Percentiles rank a stretch among this genome's conserved stretches.
Evolutionary conservation across 1,140 invertebrate species (phyloP).

Genomic region (Asbolus verrucosus): DNA sequence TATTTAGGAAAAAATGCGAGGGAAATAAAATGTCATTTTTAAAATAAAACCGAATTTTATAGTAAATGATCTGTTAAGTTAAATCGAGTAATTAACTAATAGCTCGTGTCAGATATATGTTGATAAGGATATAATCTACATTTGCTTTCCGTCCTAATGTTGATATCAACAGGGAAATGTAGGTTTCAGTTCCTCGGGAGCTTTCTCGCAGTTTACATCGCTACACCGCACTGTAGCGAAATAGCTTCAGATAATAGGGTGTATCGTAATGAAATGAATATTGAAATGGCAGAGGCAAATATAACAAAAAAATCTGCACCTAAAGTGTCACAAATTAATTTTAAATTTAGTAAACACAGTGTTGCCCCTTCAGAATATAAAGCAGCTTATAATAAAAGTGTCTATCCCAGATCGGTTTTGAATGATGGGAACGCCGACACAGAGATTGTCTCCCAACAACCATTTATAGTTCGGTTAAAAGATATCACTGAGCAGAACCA

Average conservation of each 20-base stretch:
- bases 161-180: neutral
- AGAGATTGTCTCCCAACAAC: neutral
- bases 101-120: neutral
- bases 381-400: conserved; percentile 28
- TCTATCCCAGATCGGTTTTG: conserved; percentile 42
- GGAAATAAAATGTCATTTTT: conserved; percentile 3
- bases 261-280: conserved; percentile 16
- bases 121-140: conserved; percentile 11
- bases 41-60: neutral
- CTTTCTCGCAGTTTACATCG: conserved; percentile 18
- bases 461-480: neutral
- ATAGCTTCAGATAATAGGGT: neutral
- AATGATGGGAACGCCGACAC: conserved; percentile 11
- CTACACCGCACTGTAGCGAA: neutral
- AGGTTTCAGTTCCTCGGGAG: conserved; percentile 42
- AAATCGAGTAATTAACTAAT: conserved; percentile 16
- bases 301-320: conserved; percentile 2
- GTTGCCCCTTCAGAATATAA: conserved; percentile 47
- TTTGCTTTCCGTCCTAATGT: conserved; percentile 19
- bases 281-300: conserved; percentile 17
- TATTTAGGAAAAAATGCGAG: conserved; percentile 1
- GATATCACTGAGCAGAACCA: too few species aligned
- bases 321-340: conserved; percentile 28
- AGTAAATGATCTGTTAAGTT: neutral
- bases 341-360: conserved; percentile 35